Evolutionary conservation across 2,888 invertebrate genomes (phyloP).

Genomic region (Patella depressa): DNA sequence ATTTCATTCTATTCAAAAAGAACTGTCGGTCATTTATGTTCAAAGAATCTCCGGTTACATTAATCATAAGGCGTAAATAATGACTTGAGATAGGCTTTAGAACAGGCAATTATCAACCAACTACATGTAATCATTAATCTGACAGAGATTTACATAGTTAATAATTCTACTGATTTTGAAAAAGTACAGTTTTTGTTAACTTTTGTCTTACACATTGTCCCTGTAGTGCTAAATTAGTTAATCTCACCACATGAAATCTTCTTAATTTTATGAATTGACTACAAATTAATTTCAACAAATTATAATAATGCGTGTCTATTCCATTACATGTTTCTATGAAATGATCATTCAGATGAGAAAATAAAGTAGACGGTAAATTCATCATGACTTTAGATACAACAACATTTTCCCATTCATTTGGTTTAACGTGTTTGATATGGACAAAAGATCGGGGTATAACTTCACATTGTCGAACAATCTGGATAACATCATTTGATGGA

Average conservation of each 20-base stretch:
- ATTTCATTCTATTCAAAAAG: too few relatives aligned
- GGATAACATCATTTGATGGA: background rate
- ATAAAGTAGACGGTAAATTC: background rate
- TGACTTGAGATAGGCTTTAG: too few relatives aligned
- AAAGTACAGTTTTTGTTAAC: background rate
- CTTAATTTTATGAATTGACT: background rate
- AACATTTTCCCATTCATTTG: background rate
- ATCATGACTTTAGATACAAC: background rate
- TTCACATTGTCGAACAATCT: background rate
- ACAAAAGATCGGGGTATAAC: background rate
- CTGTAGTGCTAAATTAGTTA: background rate
- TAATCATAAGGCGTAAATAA: too few relatives aligned
- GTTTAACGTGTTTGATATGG: background rate
- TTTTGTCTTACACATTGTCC: background rate
- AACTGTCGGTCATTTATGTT: too few relatives aligned
- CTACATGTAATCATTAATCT: too few relatives aligned
- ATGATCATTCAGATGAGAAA: background rate
- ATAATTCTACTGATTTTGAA: background rate
- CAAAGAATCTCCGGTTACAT: too few relatives aligned
- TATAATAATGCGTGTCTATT: background rate
- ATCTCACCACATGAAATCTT: background rate
- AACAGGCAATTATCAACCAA: too few relatives aligned
- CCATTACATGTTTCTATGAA: background rate
- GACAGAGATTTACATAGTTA: background rate
- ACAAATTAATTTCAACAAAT: background rate